phyloP scores from a whole-genome alignment of 2,888 invertebrate species.

The Tinea trinotella region DNA sequence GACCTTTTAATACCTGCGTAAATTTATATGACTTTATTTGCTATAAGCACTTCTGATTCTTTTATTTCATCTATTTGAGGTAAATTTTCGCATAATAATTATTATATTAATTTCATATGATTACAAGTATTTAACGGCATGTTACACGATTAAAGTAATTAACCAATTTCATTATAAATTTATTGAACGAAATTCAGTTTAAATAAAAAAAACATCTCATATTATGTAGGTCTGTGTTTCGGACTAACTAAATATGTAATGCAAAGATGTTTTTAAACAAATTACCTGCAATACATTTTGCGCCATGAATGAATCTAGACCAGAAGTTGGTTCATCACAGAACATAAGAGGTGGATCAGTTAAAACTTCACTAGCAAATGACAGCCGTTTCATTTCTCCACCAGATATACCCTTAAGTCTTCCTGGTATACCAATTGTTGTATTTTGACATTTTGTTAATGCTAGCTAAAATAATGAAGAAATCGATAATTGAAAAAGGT shows the following conservation, averaged over 20 bases:
- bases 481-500: not conserved
- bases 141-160: too few species aligned
- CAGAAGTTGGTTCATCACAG: conserved; percentile 98
- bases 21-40: not conserved
- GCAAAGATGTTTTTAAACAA: too few species aligned
- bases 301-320: conserved; percentile 97
- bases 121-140: not conserved
- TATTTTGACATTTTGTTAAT: conserved; percentile 90
- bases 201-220: too few species aligned
- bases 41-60: too few species aligned
- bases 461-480: conserved; percentile 74
- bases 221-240: too few species aligned
- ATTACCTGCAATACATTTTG: conserved; percentile 88
- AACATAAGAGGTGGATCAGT: conserved; percentile 96
- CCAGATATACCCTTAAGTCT: conserved; percentile 94
- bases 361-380: conserved; percentile 96
- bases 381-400: conserved; percentile 94
- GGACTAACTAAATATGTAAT: too few species aligned
- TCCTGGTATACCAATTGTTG: conserved; percentile 91
- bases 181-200: not conserved
- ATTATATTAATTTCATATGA: too few species aligned
- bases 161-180: too few species aligned
- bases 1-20: conserved; percentile 75
- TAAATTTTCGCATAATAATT: not conserved
- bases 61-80: too few species aligned